These are phyloP conservation scores for Lutraria lutraria DNA, from an alignment of 2,888 invertebrate genomes.

Conservation along the genomic window DNA sequence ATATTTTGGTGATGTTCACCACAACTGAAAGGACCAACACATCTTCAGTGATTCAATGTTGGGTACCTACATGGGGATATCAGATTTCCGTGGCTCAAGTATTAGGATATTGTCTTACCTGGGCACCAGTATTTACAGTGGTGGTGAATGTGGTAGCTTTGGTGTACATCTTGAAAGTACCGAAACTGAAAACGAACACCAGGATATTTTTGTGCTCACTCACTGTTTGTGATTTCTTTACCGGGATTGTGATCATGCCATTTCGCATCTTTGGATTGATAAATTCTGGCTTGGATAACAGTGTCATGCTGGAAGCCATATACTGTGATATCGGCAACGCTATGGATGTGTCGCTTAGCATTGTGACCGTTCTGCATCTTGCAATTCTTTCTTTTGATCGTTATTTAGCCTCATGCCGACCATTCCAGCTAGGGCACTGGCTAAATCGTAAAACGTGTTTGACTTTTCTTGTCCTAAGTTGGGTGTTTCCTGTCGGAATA, in stretches of 20 bases:
- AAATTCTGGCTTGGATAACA: constrained; percentile 72
- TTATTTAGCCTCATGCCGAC: constrained; percentile 81
- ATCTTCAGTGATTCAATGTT: background rate
- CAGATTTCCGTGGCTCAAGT: constrained; percentile 12
- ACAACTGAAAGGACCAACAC: background rate
- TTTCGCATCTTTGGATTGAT: constrained; percentile 80
- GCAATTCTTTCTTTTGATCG: constrained; percentile 81
- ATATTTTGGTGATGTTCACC: constrained; percentile 18
- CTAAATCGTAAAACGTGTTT: constrained; percentile 71
- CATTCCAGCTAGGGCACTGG: constrained; percentile 80
- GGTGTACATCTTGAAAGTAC: constrained; percentile 42
- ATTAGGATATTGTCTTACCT: constrained; percentile 42
- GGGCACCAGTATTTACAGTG: constrained; percentile 39
- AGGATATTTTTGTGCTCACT: constrained; percentile 82
- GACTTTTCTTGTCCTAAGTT: constrained; percentile 76
- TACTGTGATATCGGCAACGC: constrained; percentile 79
- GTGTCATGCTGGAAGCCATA: constrained; percentile 62
- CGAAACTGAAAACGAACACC: constrained; percentile 75
- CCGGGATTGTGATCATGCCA: constrained; percentile 82
- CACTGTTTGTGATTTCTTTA: constrained; percentile 80
- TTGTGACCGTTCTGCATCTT: constrained; percentile 81
- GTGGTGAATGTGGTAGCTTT: constrained; percentile 41
- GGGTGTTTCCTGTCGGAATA: constrained; percentile 80
- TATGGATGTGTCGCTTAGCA: constrained; percentile 82
- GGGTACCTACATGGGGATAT: constrained; percentile 39